A percentile compares a stretch with the other conserved stretches of the same genome.
phyloP scores from a whole-genome alignment of 2,113 vertebrate genomes.

The Nycticebus coucang region DNA sequence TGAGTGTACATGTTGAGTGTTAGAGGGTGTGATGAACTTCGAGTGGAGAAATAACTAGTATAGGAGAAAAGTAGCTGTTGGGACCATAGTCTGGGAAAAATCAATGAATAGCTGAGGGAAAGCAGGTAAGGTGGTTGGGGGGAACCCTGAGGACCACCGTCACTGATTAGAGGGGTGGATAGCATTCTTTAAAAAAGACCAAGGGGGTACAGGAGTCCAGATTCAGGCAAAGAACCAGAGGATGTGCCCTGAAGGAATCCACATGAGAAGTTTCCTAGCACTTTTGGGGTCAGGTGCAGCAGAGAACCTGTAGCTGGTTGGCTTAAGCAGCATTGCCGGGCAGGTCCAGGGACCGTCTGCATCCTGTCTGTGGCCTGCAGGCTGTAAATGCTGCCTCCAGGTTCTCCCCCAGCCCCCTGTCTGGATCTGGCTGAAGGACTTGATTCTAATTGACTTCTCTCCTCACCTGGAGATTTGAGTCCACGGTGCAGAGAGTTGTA shows the following conservation, averaged over 20 bases:
- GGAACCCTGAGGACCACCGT: not conserved
- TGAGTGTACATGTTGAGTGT: not conserved
- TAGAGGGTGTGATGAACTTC: not conserved
- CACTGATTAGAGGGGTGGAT: not conserved
- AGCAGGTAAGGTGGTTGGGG: too few species aligned
- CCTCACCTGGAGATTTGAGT: not conserved
- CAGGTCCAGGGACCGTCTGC: not conserved
- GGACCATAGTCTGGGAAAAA: not conserved
- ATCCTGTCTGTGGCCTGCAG: not conserved
- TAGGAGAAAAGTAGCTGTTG: not conserved
- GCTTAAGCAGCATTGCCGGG: not conserved
- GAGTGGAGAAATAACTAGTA: not conserved
- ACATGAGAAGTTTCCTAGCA: not conserved
- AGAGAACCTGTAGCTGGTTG: not conserved
- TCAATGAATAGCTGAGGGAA: not conserved
- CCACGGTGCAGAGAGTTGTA: not conserved
- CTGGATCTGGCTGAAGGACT: not conserved
- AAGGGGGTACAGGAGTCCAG: not conserved
- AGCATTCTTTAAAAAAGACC: not conserved
- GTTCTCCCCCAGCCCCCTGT: not conserved
- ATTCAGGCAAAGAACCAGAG: accelerated
- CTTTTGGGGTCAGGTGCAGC: not conserved
- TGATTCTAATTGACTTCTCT: not conserved
- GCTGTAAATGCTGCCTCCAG: not conserved
- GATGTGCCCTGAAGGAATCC: not conserved